Evolutionary conservation across 2,797 vertebrate genomes (phyloP).

Genomic region (Antennarius maculatus): DNA sequence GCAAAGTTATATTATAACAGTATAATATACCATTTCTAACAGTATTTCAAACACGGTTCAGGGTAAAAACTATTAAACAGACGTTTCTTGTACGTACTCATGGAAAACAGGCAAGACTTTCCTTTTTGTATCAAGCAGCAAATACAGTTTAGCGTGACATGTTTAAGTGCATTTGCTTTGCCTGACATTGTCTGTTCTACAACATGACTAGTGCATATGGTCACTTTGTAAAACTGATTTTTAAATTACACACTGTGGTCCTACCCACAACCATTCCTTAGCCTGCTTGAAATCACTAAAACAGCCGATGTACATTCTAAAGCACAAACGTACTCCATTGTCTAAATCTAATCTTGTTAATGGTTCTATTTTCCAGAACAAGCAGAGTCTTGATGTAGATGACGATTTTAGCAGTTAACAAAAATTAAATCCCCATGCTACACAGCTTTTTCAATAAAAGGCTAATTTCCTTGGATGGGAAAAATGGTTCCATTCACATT

Average conservation of each 20-base stretch:
- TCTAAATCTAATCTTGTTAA: constrained; percentile 35
- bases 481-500: constrained; percentile 30
- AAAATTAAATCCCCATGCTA: constrained; percentile 25
- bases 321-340: constrained; percentile 32
- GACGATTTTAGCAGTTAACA: constrained; percentile 28
- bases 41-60: too few species aligned
- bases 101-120: too few species aligned
- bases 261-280: constrained; percentile 14
- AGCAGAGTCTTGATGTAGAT: constrained; percentile 10
- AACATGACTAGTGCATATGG: too few species aligned
- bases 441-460: constrained; percentile 31
- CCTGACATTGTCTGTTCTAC: too few species aligned
- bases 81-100: too few species aligned
- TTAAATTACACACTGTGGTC: too few species aligned
- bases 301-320: constrained; percentile 26
- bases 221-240: too few species aligned
- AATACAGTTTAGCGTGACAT: too few species aligned
- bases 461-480: constrained; percentile 27
- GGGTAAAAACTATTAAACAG: too few species aligned
- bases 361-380: constrained; percentile 45
- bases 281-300: constrained; percentile 27
- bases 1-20: not conserved
- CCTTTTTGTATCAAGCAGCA: too few species aligned
- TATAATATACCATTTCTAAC: too few species aligned
- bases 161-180: too few species aligned